Percentiles rank a stretch among this genome's conserved stretches.
phyloP scores from a whole-genome alignment of 2,113 vertebrate species.

The Alligator sinensis region DNA sequence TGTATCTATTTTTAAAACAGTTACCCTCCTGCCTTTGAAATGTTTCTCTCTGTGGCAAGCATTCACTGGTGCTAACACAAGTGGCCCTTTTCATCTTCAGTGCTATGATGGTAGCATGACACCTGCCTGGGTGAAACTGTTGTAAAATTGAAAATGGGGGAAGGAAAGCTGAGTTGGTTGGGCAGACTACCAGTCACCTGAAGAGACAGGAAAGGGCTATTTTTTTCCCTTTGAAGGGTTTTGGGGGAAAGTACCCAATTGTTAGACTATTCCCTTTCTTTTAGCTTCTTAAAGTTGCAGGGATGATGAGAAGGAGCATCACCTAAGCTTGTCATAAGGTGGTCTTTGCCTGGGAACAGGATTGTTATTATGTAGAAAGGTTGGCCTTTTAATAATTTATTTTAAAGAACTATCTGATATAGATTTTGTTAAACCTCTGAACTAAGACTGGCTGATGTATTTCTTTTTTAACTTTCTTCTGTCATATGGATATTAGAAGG shows the following conservation, averaged over 20 bases:
- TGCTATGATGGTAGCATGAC: neutral
- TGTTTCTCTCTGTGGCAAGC: neutral
- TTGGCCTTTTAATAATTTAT: neutral
- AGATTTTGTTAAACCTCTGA: neutral
- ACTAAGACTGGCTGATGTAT: conserved; percentile 17
- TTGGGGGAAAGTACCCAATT: neutral
- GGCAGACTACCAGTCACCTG: neutral
- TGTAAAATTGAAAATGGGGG: neutral
- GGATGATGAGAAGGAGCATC: neutral
- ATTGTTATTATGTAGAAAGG: neutral
- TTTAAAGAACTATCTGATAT: neutral
- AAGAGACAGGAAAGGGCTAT: neutral
- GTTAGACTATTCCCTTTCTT: neutral
- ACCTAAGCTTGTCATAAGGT: neutral
- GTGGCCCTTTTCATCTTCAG: neutral
- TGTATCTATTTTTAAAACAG: fast-evolving
- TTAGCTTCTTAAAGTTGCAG: fast-evolving
- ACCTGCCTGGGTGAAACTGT: neutral
- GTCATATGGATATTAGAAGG: neutral
- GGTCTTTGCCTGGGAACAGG: conserved; percentile 11
- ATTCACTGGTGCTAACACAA: neutral
- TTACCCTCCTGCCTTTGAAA: neutral
- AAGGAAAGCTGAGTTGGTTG: neutral
- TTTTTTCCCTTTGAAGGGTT: neutral
- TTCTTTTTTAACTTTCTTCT: neutral